Percentiles rank a stretch among this genome's conserved stretches.
Conservation (phyloP, 2,797 vertebrate species). For the Argya squamiceps region DNA sequence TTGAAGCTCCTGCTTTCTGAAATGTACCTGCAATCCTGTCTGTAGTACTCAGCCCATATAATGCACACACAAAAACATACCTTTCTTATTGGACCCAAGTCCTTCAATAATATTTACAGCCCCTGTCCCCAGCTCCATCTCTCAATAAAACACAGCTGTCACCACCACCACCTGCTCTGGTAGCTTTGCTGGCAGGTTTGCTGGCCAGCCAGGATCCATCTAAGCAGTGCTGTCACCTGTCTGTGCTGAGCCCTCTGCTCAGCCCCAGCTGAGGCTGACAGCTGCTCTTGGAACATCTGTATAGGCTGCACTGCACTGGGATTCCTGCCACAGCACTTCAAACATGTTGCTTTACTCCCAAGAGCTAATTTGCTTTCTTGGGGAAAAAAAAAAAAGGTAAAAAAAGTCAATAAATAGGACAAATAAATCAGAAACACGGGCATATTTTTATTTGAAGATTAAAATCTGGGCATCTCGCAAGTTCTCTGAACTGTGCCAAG, state of each 20-base stretch:
- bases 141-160: not conserved
- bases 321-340: not conserved
- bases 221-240: not conserved
- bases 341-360: not conserved
- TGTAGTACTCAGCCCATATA: not conserved
- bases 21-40: not conserved
- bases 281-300: not conserved
- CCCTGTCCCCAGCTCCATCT: not conserved
- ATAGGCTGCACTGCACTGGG: not conserved
- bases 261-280: not conserved
- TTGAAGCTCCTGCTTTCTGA: not conserved
- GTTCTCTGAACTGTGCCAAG: not conserved
- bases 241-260: not conserved
- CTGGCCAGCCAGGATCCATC: not conserved
- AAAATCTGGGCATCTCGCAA: not conserved
- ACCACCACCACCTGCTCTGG: not conserved
- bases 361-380: not conserved
- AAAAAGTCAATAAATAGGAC: not conserved
- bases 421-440: not conserved
- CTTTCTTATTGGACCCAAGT: not conserved
- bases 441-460: not conserved
- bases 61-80: fast-evolving
- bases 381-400: too few relatives aligned
- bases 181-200: not conserved
- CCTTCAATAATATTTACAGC: not conserved